A percentile compares a stretch with the other conserved stretches of the same genome.
Evolutionary conservation across 2,888 invertebrate species (phyloP).

Genomic region (Doris montereyensis): DNA sequence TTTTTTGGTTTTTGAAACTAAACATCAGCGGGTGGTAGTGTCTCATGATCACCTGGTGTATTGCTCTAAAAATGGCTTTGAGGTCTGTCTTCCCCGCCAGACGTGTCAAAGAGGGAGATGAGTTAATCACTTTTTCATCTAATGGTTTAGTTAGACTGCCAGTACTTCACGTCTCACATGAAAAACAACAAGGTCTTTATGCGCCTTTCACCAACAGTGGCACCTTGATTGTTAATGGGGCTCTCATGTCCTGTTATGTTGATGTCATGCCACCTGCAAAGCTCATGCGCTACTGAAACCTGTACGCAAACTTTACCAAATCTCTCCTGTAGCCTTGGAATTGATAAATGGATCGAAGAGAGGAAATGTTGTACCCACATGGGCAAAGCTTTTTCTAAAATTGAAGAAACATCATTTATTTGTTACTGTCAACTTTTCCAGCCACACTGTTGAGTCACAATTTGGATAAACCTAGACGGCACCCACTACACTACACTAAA

Average conservation of each 20-base stretch:
- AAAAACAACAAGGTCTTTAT: slow-evolving; percentile 35
- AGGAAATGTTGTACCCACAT: slow-evolving; percentile 24
- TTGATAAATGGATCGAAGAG: slow-evolving; percentile 17
- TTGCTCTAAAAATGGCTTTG: slow-evolving; percentile 24
- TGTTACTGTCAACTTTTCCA: too few relatives aligned
- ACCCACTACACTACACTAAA: too few relatives aligned
- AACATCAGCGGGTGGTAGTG: slow-evolving; percentile 7
- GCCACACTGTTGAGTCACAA: too few relatives aligned
- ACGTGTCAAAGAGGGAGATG: slow-evolving; percentile 23
- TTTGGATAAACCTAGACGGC: too few relatives aligned
- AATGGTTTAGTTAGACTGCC: not conserved
- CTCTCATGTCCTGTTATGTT: slow-evolving; percentile 35
- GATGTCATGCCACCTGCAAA: not conserved
- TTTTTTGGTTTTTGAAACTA: slow-evolving; percentile 22
- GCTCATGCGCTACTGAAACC: slow-evolving; percentile 34
- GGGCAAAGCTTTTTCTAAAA: slow-evolving; percentile 29
- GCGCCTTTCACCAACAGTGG: slow-evolving; percentile 36
- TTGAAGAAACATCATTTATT: too few relatives aligned
- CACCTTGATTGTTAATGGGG: slow-evolving; percentile 25
- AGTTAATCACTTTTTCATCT: not conserved
- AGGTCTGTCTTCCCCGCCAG: slow-evolving; percentile 28
- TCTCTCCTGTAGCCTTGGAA: slow-evolving; percentile 14
- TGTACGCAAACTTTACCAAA: slow-evolving; percentile 23
- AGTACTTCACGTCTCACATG: slow-evolving; percentile 12
- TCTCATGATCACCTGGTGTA: slow-evolving; percentile 27